Conservation (phyloP, 2,888 invertebrate species). For the Ephialtes manifestator region DNA sequence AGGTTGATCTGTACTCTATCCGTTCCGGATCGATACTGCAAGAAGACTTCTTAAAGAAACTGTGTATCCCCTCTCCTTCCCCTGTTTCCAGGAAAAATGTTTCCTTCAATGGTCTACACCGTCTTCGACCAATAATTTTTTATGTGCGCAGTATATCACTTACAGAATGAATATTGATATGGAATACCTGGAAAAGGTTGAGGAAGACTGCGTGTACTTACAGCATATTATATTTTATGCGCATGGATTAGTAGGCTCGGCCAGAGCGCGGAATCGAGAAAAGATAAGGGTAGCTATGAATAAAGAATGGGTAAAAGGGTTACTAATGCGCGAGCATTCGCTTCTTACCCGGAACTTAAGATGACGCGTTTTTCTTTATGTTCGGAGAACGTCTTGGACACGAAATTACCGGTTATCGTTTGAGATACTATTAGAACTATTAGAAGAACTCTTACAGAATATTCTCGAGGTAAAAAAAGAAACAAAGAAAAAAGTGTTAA, state of each 20-base stretch:
- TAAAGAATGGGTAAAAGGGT: conserved; percentile 53
- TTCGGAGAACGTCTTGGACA: conserved; percentile 16
- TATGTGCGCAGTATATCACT: conserved; percentile 28
- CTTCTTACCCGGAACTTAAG: conserved; percentile 2
- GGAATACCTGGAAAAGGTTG: conserved; percentile 11
- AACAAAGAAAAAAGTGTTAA: conserved; percentile 13
- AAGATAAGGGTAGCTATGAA: conserved; percentile 49
- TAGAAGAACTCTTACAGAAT: conserved; percentile 21
- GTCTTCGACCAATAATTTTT: conserved; percentile 50
- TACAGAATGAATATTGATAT: conserved; percentile 59
- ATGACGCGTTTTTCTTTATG: conserved; percentile 38
- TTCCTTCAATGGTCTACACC: not conserved
- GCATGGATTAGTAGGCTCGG: conserved; percentile 20
- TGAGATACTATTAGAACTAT: conserved; percentile 19
- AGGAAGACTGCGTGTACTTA: not conserved
- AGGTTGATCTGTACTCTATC: not conserved
- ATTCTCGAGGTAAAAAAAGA: conserved; percentile 5
- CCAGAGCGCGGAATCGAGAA: conserved; percentile 29
- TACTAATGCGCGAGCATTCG: conserved; percentile 32
- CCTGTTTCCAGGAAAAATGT: not conserved
- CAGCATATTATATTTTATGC: conserved; percentile 54
- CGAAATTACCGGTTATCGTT: conserved; percentile 41
- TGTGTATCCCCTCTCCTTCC: not conserved
- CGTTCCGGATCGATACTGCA: conserved; percentile 4
- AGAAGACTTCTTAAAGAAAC: not conserved